These are phyloP conservation scores for Phymatocera aterrima DNA, from an alignment of 2,888 invertebrate genomes.

Conservation along the genomic window DNA sequence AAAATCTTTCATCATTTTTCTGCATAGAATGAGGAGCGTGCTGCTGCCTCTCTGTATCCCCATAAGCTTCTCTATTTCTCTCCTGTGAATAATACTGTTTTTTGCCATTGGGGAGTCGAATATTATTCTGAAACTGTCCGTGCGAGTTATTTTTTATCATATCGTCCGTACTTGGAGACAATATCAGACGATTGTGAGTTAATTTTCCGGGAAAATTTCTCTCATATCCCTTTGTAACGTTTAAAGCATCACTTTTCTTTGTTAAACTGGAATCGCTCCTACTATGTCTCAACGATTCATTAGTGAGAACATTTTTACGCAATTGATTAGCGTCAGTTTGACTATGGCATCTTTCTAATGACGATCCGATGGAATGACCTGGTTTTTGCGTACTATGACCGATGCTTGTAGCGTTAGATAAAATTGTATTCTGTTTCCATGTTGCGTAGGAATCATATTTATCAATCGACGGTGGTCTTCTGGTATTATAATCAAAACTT, in stretches of 20 bases:
- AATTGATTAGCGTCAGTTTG: conserved; percentile 28
- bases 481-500: conserved; percentile 35
- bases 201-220: not conserved
- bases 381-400: not conserved
- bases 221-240: not conserved
- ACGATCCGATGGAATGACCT: conserved; percentile 19
- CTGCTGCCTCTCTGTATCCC: not conserved
- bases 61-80: not conserved
- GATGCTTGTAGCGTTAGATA: not conserved
- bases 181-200: not conserved
- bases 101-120: not conserved
- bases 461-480: conserved; percentile 47
- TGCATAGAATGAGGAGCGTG: not conserved
- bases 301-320: conserved; percentile 6
- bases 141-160: not conserved
- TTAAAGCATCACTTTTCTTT: not conserved
- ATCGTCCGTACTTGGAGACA: not conserved
- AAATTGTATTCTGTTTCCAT: conserved; percentile 59
- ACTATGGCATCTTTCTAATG: conserved; percentile 35
- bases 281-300: conserved; percentile 38
- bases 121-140: not conserved
- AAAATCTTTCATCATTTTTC: not conserved
- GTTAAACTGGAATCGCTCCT: conserved; percentile 39
- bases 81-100: not conserved
- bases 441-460: conserved; percentile 61